These are phyloP conservation scores for Sus cebifrons DNA, from an alignment of 2,797 vertebrate species.

Conservation along the genomic window DNA sequence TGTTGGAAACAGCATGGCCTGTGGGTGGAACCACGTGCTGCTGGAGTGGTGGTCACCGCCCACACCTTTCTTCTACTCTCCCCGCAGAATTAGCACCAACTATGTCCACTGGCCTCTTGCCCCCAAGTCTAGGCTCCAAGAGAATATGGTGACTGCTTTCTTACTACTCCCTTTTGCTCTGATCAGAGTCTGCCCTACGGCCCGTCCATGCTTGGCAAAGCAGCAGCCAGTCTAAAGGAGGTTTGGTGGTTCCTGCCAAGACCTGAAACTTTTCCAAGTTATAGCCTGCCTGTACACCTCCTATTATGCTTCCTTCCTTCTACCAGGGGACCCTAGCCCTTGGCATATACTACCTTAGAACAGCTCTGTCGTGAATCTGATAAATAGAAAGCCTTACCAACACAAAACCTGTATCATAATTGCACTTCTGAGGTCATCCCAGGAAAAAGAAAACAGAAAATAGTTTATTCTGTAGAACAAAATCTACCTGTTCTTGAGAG, in stretches of 20 bases:
- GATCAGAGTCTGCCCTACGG: neutral
- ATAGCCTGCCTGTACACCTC: neutral
- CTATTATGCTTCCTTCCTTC: neutral
- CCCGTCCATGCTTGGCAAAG: neutral
- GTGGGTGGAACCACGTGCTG: neutral
- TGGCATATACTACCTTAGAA: neutral
- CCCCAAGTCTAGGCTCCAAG: neutral
- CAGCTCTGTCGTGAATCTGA: neutral
- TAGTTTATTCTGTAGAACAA: neutral
- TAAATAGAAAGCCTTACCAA: neutral
- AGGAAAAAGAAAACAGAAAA: neutral
- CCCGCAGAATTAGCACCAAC: neutral
- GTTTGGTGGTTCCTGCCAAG: neutral
- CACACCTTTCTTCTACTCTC: neutral
- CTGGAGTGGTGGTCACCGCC: neutral
- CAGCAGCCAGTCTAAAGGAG: neutral
- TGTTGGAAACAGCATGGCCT: neutral
- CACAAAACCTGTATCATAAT: neutral
- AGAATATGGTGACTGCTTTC: neutral
- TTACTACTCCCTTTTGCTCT: neutral
- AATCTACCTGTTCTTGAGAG: neutral
- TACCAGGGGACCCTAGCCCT: neutral
- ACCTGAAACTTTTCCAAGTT: neutral
- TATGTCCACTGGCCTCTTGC: neutral
- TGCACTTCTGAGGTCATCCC: slow-evolving; percentile 32